Conservation (phyloP, 2,888 invertebrate genomes). For the Liodrosophila aerea region DNA sequence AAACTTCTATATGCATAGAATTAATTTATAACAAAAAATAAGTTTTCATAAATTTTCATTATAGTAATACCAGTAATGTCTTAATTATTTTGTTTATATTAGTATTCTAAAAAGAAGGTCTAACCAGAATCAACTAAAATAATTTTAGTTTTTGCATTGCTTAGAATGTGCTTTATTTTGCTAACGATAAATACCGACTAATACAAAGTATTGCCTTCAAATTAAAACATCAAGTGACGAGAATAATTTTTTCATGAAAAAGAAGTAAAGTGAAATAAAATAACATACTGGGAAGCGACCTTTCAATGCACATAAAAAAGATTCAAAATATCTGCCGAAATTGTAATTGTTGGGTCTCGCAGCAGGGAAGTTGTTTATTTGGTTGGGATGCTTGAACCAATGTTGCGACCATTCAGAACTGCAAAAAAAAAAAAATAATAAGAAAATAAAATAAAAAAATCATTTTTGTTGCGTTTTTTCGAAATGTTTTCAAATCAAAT, state of each 20-base stretch:
- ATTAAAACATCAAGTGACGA: conserved; percentile 56
- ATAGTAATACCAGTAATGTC: too few relatives aligned
- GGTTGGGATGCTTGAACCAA: conserved; percentile 50
- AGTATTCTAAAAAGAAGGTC: too few relatives aligned
- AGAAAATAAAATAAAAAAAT: conserved; percentile 33
- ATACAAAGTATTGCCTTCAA: conserved; percentile 34
- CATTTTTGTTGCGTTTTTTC: conserved; percentile 64
- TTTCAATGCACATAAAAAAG: conserved; percentile 41
- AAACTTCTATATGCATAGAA: too few relatives aligned
- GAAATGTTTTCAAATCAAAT: conserved; percentile 77
- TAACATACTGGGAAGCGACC: conserved; percentile 32
- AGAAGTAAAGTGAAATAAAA: conserved; percentile 23
- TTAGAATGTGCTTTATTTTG: neutral
- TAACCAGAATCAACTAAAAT: neutral
- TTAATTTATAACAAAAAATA: too few relatives aligned
- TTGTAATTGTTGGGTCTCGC: conserved; percentile 56
- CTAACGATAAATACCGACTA: conserved; percentile 13
- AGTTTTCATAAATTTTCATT: too few relatives aligned
- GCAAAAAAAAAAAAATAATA: conserved; percentile 29
- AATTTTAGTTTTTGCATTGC: neutral
- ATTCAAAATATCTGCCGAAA: conserved; percentile 41
- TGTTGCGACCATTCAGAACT: conserved; percentile 52
- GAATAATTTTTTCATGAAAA: conserved; percentile 6
- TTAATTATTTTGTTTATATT: too few relatives aligned
- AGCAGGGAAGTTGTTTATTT: conserved; percentile 52